Percentiles rank a stretch among this genome's conserved stretches.
Evolutionary conservation across 2,888 invertebrate species (phyloP).

Genomic region (Ligdia adustata): DNA sequence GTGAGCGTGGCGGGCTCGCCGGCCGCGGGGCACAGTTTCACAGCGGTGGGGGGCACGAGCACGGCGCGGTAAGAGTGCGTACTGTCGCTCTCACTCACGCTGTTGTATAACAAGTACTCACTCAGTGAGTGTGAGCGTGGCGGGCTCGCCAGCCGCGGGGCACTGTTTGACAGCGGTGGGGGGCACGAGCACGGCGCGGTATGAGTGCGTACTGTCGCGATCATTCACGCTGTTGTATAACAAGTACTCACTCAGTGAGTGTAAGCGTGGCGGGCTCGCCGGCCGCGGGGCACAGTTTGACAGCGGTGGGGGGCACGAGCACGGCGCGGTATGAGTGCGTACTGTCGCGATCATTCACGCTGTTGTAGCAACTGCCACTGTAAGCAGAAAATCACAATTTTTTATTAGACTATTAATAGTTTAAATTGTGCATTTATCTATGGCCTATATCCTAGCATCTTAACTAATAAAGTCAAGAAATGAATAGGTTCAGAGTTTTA

Average conservation of each 20-base stretch:
- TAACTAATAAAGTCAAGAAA: too few relatives aligned
- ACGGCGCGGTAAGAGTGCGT: conserved; percentile 4
- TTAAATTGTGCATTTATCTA: too few relatives aligned
- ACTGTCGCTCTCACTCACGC: conserved; percentile 9
- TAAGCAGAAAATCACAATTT: too few relatives aligned
- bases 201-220: conserved; percentile 13
- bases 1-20: too few relatives aligned
- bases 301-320: conserved; percentile 86
- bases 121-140: too few relatives aligned
- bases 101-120: too few relatives aligned
- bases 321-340: conserved; percentile 93
- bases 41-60: neutral
- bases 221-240: conserved; percentile 84
- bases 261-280: conserved; percentile 46
- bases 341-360: too few relatives aligned
- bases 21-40: neutral
- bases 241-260: conserved; percentile 63
- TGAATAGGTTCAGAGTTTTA: too few relatives aligned
- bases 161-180: neutral
- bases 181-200: neutral
- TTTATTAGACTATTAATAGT: too few relatives aligned
- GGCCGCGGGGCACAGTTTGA: conserved; percentile 43
- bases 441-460: too few relatives aligned
- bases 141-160: neutral
- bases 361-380: too few relatives aligned